Conservation (phyloP, 2,797 vertebrate genomes). For the Nothura maculosa region DNA sequence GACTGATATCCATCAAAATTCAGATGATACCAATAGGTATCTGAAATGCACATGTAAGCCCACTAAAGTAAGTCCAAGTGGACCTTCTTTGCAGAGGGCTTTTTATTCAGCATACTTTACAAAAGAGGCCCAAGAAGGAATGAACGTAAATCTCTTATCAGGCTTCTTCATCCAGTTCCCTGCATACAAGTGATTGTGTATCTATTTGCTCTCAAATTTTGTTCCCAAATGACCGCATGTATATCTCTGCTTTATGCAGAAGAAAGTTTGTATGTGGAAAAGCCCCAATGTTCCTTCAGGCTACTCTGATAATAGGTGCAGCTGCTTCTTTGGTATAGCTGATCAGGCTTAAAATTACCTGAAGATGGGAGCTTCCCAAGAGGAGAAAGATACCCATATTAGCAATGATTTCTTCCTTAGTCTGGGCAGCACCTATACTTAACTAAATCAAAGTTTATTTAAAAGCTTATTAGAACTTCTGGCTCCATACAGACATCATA, state of each 20-base stretch:
- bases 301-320: background rate
- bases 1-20: background rate
- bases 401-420: background rate
- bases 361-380: constrained; percentile 22
- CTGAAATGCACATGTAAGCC: background rate
- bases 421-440: background rate
- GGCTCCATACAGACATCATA: constrained; percentile 4
- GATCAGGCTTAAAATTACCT: constrained; percentile 1
- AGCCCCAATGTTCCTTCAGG: background rate
- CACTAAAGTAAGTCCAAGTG: background rate
- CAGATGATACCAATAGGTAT: fast-evolving
- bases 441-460: constrained; percentile 64
- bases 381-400: constrained; percentile 1
- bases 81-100: background rate
- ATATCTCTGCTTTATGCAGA: background rate
- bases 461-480: constrained; percentile 50
- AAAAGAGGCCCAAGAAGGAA: background rate
- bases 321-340: background rate
- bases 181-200: background rate
- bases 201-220: background rate
- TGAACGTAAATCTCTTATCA: background rate
- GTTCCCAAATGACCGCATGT: background rate
- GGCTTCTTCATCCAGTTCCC: background rate
- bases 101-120: background rate
- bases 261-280: background rate